These are phyloP conservation scores for Macrotis lagotis DNA, from an alignment of 2,113 vertebrate genomes.

Conservation along the genomic window DNA sequence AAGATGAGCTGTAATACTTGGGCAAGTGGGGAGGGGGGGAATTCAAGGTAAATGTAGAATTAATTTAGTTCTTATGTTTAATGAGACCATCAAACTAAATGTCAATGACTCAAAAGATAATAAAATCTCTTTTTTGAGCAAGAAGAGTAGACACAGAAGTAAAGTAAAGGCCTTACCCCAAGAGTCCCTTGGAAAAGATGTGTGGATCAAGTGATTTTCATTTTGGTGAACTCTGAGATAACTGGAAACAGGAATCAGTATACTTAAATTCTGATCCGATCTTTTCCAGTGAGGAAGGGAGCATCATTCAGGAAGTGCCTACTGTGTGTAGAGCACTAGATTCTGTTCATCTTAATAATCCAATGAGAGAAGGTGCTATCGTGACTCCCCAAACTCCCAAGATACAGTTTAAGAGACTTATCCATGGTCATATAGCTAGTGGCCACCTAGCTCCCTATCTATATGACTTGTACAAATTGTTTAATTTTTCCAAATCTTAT, in stretches of 20 bases:
- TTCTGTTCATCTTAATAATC: background rate
- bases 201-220: background rate
- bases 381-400: background rate
- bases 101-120: slow-evolving; percentile 16
- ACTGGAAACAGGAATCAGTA: background rate
- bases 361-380: background rate
- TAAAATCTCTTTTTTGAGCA: background rate
- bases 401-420: background rate
- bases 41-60: background rate
- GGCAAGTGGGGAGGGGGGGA: no score
- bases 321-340: background rate
- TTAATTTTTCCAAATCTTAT: background rate
- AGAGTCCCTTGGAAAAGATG: background rate
- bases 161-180: background rate
- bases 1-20: background rate
- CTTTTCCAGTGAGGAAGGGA: background rate
- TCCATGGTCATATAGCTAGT: background rate
- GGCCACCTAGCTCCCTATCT: background rate
- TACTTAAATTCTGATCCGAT: background rate
- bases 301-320: background rate
- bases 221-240: background rate
- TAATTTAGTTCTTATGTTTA: background rate
- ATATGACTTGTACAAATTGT: background rate
- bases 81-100: background rate
- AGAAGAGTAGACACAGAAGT: background rate